Evolutionary conservation across 2,797 vertebrate genomes (phyloP), one percentile per base, ranked within the genome.

Genomic region (Acestrorhynchus altus): DNA sequence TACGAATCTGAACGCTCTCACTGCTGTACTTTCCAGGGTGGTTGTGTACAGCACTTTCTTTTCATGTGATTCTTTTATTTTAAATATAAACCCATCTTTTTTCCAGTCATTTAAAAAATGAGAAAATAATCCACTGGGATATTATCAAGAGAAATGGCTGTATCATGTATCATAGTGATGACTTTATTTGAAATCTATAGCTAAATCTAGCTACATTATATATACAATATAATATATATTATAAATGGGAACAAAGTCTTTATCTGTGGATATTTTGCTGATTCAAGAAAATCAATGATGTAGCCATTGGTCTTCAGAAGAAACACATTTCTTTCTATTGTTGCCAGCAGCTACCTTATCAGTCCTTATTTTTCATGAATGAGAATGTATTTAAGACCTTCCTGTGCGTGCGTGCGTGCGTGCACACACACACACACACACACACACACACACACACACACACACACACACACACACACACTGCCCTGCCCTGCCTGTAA

Each of bases 1-100:
- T 35, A 2, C 6, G 31, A 6, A 2, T 35, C 90, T 86, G 88
- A 90, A 83, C 74, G 83, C 88, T 83, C 73, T 87, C 89, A 89
- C 87, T 90, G 87, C 88, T 85, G 86, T 88, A 89, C 85, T 88
- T 88, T 89, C 84, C 87, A 86, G 85, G 82, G 88, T 84, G 78
- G 89, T 89, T 28, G 88, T 93, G 90, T 92, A 92, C 87, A 94
- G 92, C 92, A 93, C 92, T 91, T 88, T 92, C 86, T 88, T 89
- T 82, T 86, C 89, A 87, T 89, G 87, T 93, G 88, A 90, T 92
- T 93, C 92, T 93, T 91, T 92, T 91, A 83, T 76, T 88, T 35
- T 90, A 91, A 87, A 91, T 93, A 82, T 26, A 83, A 84, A 74
- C 71, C 60, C 70, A 87, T 92, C 86, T 91, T 83, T 72, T 88